Evolutionary conservation across 2,113 vertebrate species (phyloP).

Genomic region (Drymodes brunneopygia): DNA sequence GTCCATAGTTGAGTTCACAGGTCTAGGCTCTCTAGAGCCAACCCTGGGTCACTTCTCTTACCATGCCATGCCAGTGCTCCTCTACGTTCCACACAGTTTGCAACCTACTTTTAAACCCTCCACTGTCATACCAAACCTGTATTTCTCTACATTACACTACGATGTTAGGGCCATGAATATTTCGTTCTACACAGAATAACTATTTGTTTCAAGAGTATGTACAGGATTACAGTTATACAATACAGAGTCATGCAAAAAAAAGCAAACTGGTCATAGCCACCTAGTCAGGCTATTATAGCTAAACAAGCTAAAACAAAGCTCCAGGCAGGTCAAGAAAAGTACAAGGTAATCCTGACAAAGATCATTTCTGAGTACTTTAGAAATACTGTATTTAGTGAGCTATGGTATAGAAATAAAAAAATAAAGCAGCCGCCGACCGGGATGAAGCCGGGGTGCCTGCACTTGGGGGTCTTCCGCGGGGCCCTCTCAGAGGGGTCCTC

Average conservation of each 20-base stretch:
- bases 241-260: not conserved
- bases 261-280: not conserved
- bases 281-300: not conserved
- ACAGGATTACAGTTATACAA: not conserved
- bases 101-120: not conserved
- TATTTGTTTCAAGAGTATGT: not conserved
- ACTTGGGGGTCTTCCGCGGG: too few species aligned
- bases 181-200: not conserved
- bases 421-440: too few species aligned
- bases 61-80: accelerated
- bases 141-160: not conserved
- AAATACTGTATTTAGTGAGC: not conserved
- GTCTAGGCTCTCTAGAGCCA: not conserved
- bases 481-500: too few species aligned
- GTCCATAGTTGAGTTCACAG: not conserved
- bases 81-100: not conserved
- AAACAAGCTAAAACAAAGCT: not conserved
- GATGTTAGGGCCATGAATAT: not conserved
- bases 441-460: too few species aligned
- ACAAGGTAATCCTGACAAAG: not conserved
- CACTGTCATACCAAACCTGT: not conserved
- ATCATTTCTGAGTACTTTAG: not conserved
- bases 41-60: not conserved
- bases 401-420: too few species aligned
- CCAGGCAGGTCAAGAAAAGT: not conserved